Conservation (phyloP, 2,888 invertebrate genomes). For the Zelleria hepariella region DNA sequence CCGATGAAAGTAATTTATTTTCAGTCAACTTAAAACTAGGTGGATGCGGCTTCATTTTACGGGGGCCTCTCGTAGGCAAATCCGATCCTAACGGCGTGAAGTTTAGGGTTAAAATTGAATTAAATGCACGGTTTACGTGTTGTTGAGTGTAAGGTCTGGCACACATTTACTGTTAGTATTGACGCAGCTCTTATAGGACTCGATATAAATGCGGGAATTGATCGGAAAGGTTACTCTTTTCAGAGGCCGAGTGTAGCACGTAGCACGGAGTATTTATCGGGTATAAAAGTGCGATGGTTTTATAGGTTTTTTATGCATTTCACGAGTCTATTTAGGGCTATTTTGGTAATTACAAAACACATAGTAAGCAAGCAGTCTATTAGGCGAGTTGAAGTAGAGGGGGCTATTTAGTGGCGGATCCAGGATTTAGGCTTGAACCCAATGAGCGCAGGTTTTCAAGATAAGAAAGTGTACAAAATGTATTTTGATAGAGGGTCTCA, state of each 20-base stretch:
- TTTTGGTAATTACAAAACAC: background rate
- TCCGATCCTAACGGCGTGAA: background rate
- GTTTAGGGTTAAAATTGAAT: background rate
- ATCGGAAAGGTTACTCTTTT: background rate
- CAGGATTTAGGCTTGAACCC: no score
- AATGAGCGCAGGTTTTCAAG: no score
- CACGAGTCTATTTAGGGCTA: background rate
- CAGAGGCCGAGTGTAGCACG: background rate
- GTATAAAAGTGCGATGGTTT: background rate
- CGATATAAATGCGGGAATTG: background rate
- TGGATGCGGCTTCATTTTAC: background rate
- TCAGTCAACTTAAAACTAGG: background rate
- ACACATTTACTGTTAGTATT: background rate
- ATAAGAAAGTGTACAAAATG: no score
- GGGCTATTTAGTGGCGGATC: no score
- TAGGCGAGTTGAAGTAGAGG: background rate
- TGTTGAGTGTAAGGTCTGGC: background rate
- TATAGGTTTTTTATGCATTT: background rate
- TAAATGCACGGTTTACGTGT: background rate
- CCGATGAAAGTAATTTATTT: conserved; percentile 1
- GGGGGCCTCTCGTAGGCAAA: background rate
- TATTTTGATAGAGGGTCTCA: no score
- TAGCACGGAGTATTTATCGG: background rate
- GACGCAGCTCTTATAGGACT: background rate
- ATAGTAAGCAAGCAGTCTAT: background rate